Base-by-base conservation (phyloP, 2,888 invertebrate species). In the Sycophila texana region DNA sequence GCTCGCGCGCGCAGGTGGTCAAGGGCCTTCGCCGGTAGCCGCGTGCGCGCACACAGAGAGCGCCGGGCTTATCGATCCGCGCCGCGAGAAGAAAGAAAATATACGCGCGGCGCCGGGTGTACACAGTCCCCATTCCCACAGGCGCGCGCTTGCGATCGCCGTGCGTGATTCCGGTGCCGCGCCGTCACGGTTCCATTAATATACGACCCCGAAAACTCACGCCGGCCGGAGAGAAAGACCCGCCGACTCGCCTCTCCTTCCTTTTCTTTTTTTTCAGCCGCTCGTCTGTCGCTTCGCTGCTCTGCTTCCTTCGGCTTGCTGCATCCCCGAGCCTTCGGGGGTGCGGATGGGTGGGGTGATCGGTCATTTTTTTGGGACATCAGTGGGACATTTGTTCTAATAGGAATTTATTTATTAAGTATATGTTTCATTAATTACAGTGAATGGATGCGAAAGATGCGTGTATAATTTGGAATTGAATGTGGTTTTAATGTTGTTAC, bases 141-240 rank as follows among this genome's bases (percentile, higher is more conserved):
- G 61, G 74, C 22, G 70, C 22, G 70, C 65, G 51, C 22, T 53
- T 84, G 85, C 85, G 82, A 84, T 80, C 86, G 86, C 84, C 83
- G 84, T 86, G 88, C 88, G 86, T 88, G 88, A 87, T 88, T 88
- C 88, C 88, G 88, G 87, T 85, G 84, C 84, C 39, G 84, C 85
- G 84, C 84, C 87, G 88, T 88, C 87, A 88, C 87, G 88, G 88
- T 88, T 88, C 87, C 88, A 88, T 88, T 88, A 88, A 89, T 85
- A 85, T 83, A 82, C 83, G 83, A 84, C 83, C 82, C 83, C 79
- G 80, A 80, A 83, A 83, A 83, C 81, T 72, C 76, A 76, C 51
- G 49, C 20, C 47, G n/a, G 47, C 68, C 14, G 67, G 47, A 30
- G 66, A 73, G 63, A 80, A 51, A 71, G 39, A 14, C 63, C 16